Base-by-base conservation (phyloP, 2,113 vertebrate genomes). In the Stictonetta naevosa region DNA sequence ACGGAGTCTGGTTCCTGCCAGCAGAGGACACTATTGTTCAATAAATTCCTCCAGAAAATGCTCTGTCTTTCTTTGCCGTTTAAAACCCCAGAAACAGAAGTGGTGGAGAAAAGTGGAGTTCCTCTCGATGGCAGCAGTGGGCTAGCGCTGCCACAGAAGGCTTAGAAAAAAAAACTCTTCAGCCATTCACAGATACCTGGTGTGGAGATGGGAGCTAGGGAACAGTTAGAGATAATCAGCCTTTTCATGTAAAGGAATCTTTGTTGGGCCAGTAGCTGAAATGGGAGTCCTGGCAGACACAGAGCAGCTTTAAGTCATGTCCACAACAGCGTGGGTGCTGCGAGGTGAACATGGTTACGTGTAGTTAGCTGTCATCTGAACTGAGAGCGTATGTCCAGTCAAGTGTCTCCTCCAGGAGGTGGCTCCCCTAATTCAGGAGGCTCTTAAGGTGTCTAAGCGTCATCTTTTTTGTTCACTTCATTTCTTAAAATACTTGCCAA, bases 1-100 rank as follows among this genome's bases (percentile, higher is more conserved):
- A n/a, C 3, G 23, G 81, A 69, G 46, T 31, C 74, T 63, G 33
- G 29, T 26, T 95, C 59, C 74, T 94, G 71, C 97, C 98, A 97
- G 94, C 85, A 98, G 97, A 94, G 97, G 98, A 97, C 97, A 69
- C 66, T 76, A 85, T 97, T 96, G 96, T 5, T 46, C 92, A 95
- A 95, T 33, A 83, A 56, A 95, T 97, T 69, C 86, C 68, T 88
- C 66, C 55, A 71, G 26, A 14, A 31, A 11, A 31, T 31, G 29
- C 29, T 31, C 53, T 56, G 4, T 10, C 8, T 40, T 11, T 38
- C 36, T 40, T 19, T 40, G 36, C 38, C 19, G 11, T 29, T 40
- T 40, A 64, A 64, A 40, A 28, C 8, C 38, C 26, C 17, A 20
- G 36, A 19, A 40, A 29, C 62, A 29, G 25, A 40, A 64, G 18